These are phyloP conservation scores for Drosophila austrosaltans DNA, from an alignment of 2,888 invertebrate species.

Conservation along the genomic window DNA sequence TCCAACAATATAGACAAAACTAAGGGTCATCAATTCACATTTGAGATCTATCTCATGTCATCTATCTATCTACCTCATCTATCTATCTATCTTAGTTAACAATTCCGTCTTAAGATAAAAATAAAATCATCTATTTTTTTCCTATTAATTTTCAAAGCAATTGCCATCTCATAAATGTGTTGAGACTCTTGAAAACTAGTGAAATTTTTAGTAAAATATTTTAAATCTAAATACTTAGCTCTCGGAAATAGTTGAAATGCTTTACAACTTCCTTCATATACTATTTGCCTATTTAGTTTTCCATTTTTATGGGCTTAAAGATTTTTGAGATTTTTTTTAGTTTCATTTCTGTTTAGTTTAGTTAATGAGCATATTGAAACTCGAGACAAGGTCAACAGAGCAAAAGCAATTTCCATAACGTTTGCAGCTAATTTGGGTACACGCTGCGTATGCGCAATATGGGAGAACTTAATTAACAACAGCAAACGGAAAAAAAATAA, in stretches of 20 bases:
- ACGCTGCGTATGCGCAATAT: constrained; percentile 68
- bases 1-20: too few species aligned
- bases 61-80: too few species aligned
- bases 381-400: constrained; percentile 52
- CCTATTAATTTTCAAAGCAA: too few species aligned
- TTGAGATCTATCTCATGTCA: too few species aligned
- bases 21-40: too few species aligned
- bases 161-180: too few species aligned
- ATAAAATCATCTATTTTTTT: too few species aligned
- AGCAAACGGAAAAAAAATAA: constrained; percentile 24
- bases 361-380: constrained; percentile 16
- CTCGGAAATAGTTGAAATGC: neutral
- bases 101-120: too few species aligned
- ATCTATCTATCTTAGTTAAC: too few species aligned
- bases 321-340: neutral
- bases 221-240: too few species aligned
- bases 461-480: constrained; percentile 68
- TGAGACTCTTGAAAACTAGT: too few species aligned
- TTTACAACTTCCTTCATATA: neutral
- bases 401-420: constrained; percentile 23
- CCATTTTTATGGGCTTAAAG: neutral
- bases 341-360: neutral
- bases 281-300: neutral
- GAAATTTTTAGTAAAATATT: too few species aligned
- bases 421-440: constrained; percentile 39